Evolutionary conservation across 2,113 vertebrate genomes (phyloP).

Genomic region (Perccottus glenii): DNA sequence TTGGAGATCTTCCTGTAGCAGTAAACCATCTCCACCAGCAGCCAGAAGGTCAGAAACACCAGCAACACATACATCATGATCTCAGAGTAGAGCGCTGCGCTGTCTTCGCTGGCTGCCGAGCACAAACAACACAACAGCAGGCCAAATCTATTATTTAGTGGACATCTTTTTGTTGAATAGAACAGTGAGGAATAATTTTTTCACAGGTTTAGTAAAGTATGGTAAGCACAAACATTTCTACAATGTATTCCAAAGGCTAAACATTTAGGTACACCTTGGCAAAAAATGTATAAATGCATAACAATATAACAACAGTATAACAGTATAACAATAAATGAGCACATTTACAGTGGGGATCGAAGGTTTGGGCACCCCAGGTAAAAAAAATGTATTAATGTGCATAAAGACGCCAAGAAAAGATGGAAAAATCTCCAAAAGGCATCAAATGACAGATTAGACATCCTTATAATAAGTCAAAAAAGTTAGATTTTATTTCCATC

Average conservation of each 20-base stretch:
- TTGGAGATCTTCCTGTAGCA: constrained; percentile 98
- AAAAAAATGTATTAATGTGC: too few relatives aligned
- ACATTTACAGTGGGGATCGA: too few relatives aligned
- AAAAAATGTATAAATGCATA: not conserved
- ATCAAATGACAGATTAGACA: too few relatives aligned
- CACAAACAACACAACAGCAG: constrained; percentile 39
- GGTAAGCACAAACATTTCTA: constrained; percentile 3
- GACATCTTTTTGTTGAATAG: not conserved
- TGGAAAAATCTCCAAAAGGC: too few relatives aligned
- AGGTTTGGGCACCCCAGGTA: too few relatives aligned
- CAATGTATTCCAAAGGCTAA: not conserved
- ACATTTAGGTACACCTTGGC: not conserved
- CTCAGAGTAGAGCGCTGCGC: constrained; percentile 90
- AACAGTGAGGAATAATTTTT: constrained; percentile 12
- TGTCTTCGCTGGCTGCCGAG: constrained; percentile 83
- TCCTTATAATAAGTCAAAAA: too few relatives aligned
- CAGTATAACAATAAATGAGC: too few relatives aligned
- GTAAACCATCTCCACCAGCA: constrained; percentile 96
- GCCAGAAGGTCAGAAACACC: constrained; percentile 95
- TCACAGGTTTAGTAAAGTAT: constrained; percentile 9
- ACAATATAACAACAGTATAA: too few relatives aligned
- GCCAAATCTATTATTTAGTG: constrained; percentile 55
- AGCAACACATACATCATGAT: constrained; percentile 99
- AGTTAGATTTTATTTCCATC: too few relatives aligned
- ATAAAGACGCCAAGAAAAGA: too few relatives aligned